Percentiles rank a stretch among this genome's conserved stretches.
Evolutionary conservation across 2,888 invertebrate species (phyloP).

Genomic region (Stenolophus ochropezus): DNA sequence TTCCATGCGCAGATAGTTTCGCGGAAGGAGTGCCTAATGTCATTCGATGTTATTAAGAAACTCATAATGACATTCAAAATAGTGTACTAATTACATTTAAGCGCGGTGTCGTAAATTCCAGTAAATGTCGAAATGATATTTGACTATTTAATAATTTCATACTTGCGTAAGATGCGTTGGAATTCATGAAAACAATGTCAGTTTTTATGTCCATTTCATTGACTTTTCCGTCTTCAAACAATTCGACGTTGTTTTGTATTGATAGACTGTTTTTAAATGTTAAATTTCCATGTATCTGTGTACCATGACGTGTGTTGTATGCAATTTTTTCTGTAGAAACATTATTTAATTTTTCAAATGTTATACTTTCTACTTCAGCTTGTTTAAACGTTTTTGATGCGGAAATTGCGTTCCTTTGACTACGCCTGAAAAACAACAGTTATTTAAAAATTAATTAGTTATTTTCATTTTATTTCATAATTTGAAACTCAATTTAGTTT

Average conservation of each 20-base stretch:
- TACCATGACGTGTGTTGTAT: slow-evolving; percentile 63
- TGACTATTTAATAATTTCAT: slow-evolving; percentile 58
- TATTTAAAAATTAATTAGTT: neutral
- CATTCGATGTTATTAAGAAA: too few relatives aligned
- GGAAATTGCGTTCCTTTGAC: neutral
- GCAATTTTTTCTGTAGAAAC: slow-evolving; percentile 65
- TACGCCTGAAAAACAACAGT: slow-evolving; percentile 21
- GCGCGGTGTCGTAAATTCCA: too few relatives aligned
- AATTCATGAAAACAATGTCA: slow-evolving; percentile 64
- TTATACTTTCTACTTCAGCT: slow-evolving; percentile 66
- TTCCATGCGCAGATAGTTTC: too few relatives aligned
- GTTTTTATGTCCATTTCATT: slow-evolving; percentile 64
- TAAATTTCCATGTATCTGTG: slow-evolving; percentile 67
- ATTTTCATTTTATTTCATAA: neutral
- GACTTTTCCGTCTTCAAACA: slow-evolving; percentile 60
- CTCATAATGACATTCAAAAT: neutral
- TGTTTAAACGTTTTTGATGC: slow-evolving; percentile 68
- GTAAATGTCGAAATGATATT: too few relatives aligned
- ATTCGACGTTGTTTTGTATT: slow-evolving; percentile 62
- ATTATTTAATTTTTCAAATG: slow-evolving; percentile 67
- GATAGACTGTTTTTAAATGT: slow-evolving; percentile 65
- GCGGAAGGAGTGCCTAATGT: too few relatives aligned
- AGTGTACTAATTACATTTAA: too few relatives aligned
- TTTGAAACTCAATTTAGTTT: too few relatives aligned
- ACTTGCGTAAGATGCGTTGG: slow-evolving; percentile 37